Evolutionary conservation across 2,113 vertebrate genomes (phyloP).

Genomic region (Platichthys stellatus): DNA sequence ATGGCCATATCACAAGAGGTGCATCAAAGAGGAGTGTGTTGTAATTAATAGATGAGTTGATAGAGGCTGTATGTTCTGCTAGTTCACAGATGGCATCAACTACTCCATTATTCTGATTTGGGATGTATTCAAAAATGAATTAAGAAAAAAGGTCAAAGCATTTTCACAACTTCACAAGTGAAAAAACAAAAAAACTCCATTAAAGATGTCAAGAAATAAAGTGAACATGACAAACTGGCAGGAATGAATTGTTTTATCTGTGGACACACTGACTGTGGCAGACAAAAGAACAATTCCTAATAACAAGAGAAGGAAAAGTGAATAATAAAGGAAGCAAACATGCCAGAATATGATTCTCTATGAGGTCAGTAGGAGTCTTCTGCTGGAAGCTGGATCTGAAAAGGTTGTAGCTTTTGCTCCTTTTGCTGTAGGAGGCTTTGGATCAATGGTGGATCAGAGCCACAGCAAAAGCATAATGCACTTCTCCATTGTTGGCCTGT

Average conservation of each 20-base stretch:
- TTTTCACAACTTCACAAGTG: constrained; percentile 41
- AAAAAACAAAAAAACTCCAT: not conserved
- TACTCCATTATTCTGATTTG: too few relatives aligned
- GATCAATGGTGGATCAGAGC: too few relatives aligned
- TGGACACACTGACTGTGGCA: constrained; percentile 38
- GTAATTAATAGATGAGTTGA: not conserved
- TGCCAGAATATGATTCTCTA: too few relatives aligned
- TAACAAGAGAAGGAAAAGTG: too few relatives aligned
- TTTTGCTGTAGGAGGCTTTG: too few relatives aligned
- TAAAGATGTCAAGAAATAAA: constrained; percentile 48
- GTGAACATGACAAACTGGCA: constrained; percentile 45
- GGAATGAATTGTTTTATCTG: constrained; percentile 7
- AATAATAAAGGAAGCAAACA: too few relatives aligned
- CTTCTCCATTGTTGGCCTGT: too few relatives aligned
- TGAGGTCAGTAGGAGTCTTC: too few relatives aligned
- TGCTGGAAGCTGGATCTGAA: too few relatives aligned
- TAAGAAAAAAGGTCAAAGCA: constrained; percentile 25
- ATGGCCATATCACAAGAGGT: not conserved
- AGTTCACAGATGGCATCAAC: not conserved
- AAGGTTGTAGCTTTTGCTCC: too few relatives aligned
- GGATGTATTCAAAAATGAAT: not conserved
- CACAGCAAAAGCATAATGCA: too few relatives aligned
- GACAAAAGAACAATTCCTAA: constrained; percentile 1
- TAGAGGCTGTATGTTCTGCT: too few relatives aligned
- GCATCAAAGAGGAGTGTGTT: not conserved